Conservation (phyloP, 2,888 invertebrate species). For the Mesopsocus fuscifrons region DNA sequence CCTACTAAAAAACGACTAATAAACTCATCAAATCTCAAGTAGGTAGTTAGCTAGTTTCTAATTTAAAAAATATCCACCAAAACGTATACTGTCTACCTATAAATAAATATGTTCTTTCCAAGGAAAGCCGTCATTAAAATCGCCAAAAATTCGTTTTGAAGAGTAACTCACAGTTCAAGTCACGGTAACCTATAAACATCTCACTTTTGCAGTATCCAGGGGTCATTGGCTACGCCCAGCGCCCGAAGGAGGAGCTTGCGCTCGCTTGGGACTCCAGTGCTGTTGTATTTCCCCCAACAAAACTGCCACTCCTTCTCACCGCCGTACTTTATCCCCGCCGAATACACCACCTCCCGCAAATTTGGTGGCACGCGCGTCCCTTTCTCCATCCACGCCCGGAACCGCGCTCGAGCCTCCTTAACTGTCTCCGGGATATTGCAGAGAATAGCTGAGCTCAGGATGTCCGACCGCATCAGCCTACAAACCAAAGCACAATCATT, state of each 20-base stretch:
- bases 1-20: too few species aligned
- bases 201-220: constrained; percentile 63
- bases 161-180: too few species aligned
- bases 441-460: constrained; percentile 51
- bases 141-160: constrained; percentile 5
- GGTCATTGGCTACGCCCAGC: constrained; percentile 48
- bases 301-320: constrained; percentile 55
- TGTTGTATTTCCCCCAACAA: constrained; percentile 51
- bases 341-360: constrained; percentile 48
- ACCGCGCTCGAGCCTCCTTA: constrained; percentile 43
- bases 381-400: constrained; percentile 49
- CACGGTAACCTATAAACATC: too few species aligned
- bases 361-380: constrained; percentile 49
- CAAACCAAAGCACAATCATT: too few species aligned
- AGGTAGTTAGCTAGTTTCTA: too few species aligned
- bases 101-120: too few species aligned
- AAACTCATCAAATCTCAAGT: too few species aligned
- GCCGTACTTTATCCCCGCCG: constrained; percentile 47
- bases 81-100: too few species aligned
- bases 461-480: constrained; percentile 50
- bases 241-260: constrained; percentile 48
- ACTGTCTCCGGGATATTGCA: constrained; percentile 50
- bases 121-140: too few species aligned
- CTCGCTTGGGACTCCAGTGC: constrained; percentile 47
- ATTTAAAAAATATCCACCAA: too few species aligned